phyloP scores from a whole-genome alignment of 2,888 invertebrate genomes.

The Homarus gammarus region DNA sequence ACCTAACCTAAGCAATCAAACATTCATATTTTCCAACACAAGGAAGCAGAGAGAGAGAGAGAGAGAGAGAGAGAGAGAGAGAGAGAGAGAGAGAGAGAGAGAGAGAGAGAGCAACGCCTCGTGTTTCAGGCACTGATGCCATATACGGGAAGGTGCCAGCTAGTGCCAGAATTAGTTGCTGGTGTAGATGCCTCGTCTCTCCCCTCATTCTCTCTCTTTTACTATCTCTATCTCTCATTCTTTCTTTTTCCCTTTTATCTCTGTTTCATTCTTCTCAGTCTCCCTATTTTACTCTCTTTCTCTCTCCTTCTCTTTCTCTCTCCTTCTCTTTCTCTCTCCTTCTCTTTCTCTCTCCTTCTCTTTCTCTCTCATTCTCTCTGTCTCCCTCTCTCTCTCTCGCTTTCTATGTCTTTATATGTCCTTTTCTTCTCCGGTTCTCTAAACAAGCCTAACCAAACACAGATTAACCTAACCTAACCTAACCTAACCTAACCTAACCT shows the following conservation, averaged over 20 bases:
- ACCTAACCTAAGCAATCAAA: too few relatives aligned
- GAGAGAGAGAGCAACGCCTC: conserved; percentile 7
- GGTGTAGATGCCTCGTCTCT: not conserved
- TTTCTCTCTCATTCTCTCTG: too few relatives aligned
- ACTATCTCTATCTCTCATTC: not conserved
- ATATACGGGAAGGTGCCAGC: conserved; percentile 17
- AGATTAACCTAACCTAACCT: too few relatives aligned
- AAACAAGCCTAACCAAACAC: too few relatives aligned
- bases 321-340: too few relatives aligned
- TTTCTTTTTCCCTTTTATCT: too few relatives aligned
- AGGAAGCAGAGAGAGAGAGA: not conserved
- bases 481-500: too few relatives aligned
- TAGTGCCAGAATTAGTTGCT: conserved; percentile 5
- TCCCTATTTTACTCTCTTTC: conserved; percentile 11
- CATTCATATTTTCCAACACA: too few relatives aligned
- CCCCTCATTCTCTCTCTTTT: not conserved
- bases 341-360: too few relatives aligned
- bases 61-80: not conserved
- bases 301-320: conserved; percentile 29
- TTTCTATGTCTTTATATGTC: too few relatives aligned
- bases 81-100: not conserved
- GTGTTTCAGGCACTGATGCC: conserved; percentile 17
- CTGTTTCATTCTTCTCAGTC: not conserved
- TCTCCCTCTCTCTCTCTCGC: too few relatives aligned
- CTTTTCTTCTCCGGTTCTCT: too few relatives aligned